Evolutionary conservation across 2,113 vertebrate species (phyloP), one percentile per base, ranked within the genome.

Genomic region (Zeus faber): DNA sequence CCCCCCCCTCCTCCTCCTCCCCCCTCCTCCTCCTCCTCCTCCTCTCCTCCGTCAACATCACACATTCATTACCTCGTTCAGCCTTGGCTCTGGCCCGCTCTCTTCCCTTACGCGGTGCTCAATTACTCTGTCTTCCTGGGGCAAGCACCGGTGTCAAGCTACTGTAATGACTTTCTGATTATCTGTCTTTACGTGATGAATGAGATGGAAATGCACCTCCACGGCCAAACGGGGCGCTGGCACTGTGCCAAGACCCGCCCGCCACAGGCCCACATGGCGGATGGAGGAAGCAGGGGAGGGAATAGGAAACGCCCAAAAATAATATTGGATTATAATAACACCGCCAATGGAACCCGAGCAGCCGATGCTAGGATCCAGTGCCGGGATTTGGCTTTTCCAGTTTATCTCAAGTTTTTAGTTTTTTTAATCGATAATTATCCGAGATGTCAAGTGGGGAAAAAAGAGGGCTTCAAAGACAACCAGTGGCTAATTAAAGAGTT

Each of bases 161-260:
- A 81, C 88, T 76, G 82, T 91, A 90, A 92, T 91, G 85, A 90
- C 90, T 93, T 95, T 90, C 86, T 87, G 85, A 89, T 93, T 89
- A 83, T 92, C 83, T 92, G 77, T 91, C 88, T 92, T 89, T 91
- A 90, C 84, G 82, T 90, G 91, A 93, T 90, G 29, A 33, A 33
- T 33, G 29, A 92, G 92, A 92, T 91, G 80, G 89, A 86, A 88
- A 94, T 95, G 83, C 75, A 66, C 52, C 82, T 70, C 83, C 81
- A 54, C 54, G 65, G 79, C 88, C 76, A 80, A 88, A 76, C 67
- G 75, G 53, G 58, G 11, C 47, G 60, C 76, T 85, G 76, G 85
- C 80, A 35, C 61, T 16, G 63, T 79, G 74, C 82, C 79, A 81
- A 70, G 58, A 9, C 81, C 13, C n/a, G n/a, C n/a, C n/a, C n/a